Base-by-base conservation (phyloP, 2,113 vertebrate genomes). In the Oreotrochilus melanogaster region DNA sequence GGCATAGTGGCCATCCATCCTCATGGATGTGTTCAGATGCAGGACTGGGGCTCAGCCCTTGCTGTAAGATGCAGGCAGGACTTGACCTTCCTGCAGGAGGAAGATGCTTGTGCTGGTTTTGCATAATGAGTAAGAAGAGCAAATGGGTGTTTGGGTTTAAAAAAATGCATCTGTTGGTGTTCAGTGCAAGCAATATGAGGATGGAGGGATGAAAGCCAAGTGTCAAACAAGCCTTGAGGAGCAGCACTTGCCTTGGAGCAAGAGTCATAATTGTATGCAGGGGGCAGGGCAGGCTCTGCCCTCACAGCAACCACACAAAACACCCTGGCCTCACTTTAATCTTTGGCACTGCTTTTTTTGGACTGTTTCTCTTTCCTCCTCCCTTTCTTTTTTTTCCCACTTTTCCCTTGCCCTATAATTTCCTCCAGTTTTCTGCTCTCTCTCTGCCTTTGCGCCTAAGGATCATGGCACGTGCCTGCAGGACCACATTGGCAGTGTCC, bases 361-460 rank as follows among this genome's bases (percentile, higher is more conserved):
- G 7, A 21, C 30, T 54, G 16, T 71, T 85, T 73, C 27, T 15
- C 25, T 95, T 78, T 75, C 57, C 11, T 74, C 5, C 37, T 74
- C n/a, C 18, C 7, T 95, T 64, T 35, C 70, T 81, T 66, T 2
- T 24, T 65, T 80, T 83, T 79, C 76, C 66, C 31, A 45, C 18
- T 66, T 86, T 81, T 74, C 53, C 21, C 14, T 83, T 61, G 28
- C 15, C 30, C 5, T n/a, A 14, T 67, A 5, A 61, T 84, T 70
- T 78, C 35, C 24, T 74, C 58, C 37, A 13, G 3, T 70, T 14
- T 69, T 93, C 37, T 88, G 64, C 28, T 54, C 0, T 42, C 42
- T 90, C 2, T 0, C 27, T 70, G 31, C 13, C 25, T 61, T 93
- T 79, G 23, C 30, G 37, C 14, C 0, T 0, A 56, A 7, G 42